Base-by-base conservation (phyloP, 2,113 vertebrate species). In the Misgurnus anguillicaudatus region DNA sequence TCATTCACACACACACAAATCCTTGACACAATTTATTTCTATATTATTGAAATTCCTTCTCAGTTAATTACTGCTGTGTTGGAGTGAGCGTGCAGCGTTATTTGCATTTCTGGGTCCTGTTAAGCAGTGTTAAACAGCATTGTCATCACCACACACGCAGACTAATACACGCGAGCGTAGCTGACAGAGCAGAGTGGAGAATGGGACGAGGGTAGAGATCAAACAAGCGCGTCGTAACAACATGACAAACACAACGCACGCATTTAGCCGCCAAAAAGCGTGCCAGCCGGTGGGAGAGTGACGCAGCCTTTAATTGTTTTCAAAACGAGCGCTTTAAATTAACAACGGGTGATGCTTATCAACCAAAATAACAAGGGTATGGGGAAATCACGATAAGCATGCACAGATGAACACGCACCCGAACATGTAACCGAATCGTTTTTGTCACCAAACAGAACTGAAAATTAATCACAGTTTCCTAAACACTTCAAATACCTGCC, bases 1-100 rank as follows among this genome's bases (percentile, higher is more conserved):
- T 48, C 67, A 72, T 66, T 72, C 73, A 77, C 75, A 70, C 75
- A 82, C 63, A 36, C 73, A 47, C 65, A 77, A 78, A 82, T 86
- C 79, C 78, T 83, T 87, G 85, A 86, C 84, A 88, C 80, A 84
- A 80, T 86, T 86, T 87, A 87, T 84, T 87, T 79, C 84, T 82
- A 77, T 84, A 81, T 81, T 83, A 84, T 77, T 86, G 82, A 87
- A 86, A 83, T 82, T 86, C 62, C 79, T 77, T 55, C 69, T 80
- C 78, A 51, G 84, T 85, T 89, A 89, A 89, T 89, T 89, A 84
- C 83, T 65, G 81, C 78, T 75, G 75, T 82, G 72, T 75, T 82
- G 62, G 66, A 83, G 74, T 72, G 73, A 65, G 82, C 57, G 57
- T 48, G 79, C 21, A 17, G 71, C 70, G 78, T 80, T 86, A 83